phyloP scores from a whole-genome alignment of 2,888 invertebrate species.

The Criorhina ranunculi region DNA sequence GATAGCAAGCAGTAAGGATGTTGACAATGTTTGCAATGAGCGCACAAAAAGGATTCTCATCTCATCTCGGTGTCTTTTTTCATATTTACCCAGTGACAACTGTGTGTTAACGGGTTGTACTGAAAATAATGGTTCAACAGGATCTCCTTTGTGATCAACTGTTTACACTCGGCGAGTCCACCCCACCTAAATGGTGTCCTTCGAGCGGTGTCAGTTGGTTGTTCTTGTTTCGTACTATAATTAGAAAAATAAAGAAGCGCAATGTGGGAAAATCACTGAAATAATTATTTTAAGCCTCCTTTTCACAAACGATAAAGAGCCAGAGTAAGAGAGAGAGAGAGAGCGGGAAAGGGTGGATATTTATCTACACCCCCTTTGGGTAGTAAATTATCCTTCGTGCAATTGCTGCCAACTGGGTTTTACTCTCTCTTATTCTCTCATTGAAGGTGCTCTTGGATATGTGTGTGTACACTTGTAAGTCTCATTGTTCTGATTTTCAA shows the following conservation, averaged over 20 bases:
- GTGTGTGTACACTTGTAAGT: slow-evolving; percentile 22
- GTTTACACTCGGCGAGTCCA: slow-evolving; percentile 36
- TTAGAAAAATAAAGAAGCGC: slow-evolving; percentile 66
- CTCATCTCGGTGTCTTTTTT: slow-evolving; percentile 40
- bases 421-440: background rate
- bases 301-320: background rate
- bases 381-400: slow-evolving; percentile 68
- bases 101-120: slow-evolving; percentile 51
- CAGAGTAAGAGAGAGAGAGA: background rate
- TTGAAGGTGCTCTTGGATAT: slow-evolving; percentile 5
- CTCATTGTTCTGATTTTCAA: slow-evolving; percentile 61
- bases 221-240: slow-evolving; percentile 54
- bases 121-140: slow-evolving; percentile 68
- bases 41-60: slow-evolving; percentile 61
- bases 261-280: slow-evolving; percentile 47
- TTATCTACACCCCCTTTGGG: slow-evolving; percentile 56
- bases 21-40: slow-evolving; percentile 70
- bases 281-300: slow-evolving; percentile 69
- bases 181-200: slow-evolving; percentile 45
- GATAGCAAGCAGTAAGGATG: slow-evolving; percentile 45
- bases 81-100: slow-evolving; percentile 57
- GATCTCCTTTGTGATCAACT: slow-evolving; percentile 64
- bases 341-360: slow-evolving; percentile 20
- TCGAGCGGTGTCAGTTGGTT: slow-evolving; percentile 61
- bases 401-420: slow-evolving; percentile 51